Conservation (phyloP, 37 sponge, comb jelly and placozoan species). For the Cliona cf. orientalis region DNA sequence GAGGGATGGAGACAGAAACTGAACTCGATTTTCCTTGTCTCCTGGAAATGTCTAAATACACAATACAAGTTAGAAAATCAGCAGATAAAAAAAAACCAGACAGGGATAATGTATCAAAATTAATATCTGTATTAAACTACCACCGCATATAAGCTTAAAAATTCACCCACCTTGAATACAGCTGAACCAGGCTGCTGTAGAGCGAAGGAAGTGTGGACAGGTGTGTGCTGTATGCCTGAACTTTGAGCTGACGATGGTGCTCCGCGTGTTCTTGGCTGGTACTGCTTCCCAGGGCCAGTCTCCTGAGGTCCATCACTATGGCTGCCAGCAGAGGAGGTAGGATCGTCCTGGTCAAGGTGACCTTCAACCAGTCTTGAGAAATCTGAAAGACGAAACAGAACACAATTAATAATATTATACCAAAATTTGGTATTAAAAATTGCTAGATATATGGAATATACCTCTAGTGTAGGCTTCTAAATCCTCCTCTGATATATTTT, state of each 20-base stretch:
- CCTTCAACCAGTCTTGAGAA: conserved; percentile 34
- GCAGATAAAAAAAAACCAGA: neutral
- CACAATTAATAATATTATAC: neutral
- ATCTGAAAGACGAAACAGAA: conserved; percentile 11
- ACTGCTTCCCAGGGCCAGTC: neutral
- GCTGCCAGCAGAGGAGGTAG: neutral
- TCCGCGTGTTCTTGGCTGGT: neutral
- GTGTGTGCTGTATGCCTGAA: neutral
- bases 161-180: conserved; percentile 22
- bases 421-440: neutral
- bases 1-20: conserved; percentile 1
- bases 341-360: conserved; percentile 7
- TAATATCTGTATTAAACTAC: neutral
- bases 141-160: neutral
- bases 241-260: neutral
- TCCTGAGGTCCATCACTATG: neutral
- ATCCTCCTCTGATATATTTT: conserved; percentile 60
- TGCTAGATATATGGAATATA: conserved; percentile 4
- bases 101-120: too few species aligned
- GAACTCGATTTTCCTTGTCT: conserved; percentile 50
- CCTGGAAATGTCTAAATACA: conserved; percentile 54
- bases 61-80: neutral
- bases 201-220: neutral
- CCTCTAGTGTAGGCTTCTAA: conserved; percentile 73
- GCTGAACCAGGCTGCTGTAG: conserved; percentile 21